Evolutionary conservation across 2,888 invertebrate species (phyloP).

Genomic region (Polymixis lichenea): DNA sequence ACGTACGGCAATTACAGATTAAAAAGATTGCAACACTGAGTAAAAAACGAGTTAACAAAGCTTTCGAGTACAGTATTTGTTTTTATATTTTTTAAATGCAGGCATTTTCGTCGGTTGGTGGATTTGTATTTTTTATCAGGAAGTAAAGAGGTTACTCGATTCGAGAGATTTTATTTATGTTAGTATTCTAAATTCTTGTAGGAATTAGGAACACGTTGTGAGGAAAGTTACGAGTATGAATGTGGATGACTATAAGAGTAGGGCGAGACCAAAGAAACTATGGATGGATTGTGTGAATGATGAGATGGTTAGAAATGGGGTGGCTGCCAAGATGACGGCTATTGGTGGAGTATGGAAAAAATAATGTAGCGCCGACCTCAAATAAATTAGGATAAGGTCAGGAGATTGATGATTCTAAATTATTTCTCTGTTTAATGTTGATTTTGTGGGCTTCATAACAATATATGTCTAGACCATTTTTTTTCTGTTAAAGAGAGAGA

Average conservation of each 20-base stretch:
- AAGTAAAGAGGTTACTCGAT: conserved; percentile 11
- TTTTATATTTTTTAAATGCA: conserved; percentile 18
- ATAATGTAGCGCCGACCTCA: background rate
- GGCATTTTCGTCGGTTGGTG: conserved; percentile 33
- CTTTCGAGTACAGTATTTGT: conserved; percentile 6
- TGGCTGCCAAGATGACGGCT: background rate
- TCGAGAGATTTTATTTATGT: conserved; percentile 7
- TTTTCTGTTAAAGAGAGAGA: background rate
- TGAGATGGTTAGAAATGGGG: background rate
- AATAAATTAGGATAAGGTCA: background rate
- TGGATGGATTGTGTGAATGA: background rate
- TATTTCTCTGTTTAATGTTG: background rate
- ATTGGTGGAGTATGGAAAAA: background rate
- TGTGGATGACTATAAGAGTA: background rate
- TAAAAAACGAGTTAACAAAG: conserved; percentile 53
- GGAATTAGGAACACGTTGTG: background rate
- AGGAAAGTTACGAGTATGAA: background rate
- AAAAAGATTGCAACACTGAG: conserved; percentile 51
- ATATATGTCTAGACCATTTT: background rate
- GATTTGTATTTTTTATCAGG: conserved; percentile 36
- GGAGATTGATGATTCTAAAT: background rate
- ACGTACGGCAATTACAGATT: conserved; percentile 53
- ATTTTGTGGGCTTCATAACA: background rate
- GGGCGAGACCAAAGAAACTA: background rate
- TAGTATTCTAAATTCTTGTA: background rate